Conservation (phyloP, 2,113 vertebrate species). For the Otis tarda region DNA sequence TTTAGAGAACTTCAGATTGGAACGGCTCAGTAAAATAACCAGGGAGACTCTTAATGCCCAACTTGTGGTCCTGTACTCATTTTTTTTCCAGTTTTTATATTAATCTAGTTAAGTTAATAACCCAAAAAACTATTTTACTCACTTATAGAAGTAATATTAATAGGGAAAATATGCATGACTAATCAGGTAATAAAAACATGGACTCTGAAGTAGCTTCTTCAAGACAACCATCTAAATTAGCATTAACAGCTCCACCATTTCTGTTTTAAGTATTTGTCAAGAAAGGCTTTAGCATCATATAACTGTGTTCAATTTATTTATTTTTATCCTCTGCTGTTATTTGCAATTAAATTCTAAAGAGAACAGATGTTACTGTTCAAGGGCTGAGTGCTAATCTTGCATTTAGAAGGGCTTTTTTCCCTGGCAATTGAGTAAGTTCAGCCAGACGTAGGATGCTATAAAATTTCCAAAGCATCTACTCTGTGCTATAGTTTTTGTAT, state of each 20-base stretch:
- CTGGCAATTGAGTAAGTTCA: neutral
- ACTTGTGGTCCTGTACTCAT: neutral
- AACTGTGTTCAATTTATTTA: constrained; percentile 41
- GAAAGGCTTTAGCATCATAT: constrained; percentile 21
- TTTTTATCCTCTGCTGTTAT: constrained; percentile 40
- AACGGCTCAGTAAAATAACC: neutral
- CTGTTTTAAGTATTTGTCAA: constrained; percentile 34
- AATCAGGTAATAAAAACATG: constrained; percentile 2
- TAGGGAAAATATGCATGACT: constrained; percentile 8
- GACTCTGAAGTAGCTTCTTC: neutral
- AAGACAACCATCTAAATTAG: constrained; percentile 30
- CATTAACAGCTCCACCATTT: constrained; percentile 11
- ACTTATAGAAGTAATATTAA: constrained; percentile 33
- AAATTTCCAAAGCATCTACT: constrained; percentile 15
- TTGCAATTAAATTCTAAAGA: constrained; percentile 33
- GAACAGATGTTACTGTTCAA: neutral
- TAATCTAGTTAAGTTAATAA: constrained; percentile 11
- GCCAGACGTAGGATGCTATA: neutral
- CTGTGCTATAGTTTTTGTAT: neutral
- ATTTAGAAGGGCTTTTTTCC: constrained; percentile 2
- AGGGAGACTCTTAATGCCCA: neutral
- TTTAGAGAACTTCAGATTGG: neutral
- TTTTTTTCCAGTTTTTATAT: constrained; percentile 18
- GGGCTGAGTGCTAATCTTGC: constrained; percentile 22
- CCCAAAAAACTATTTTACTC: constrained; percentile 7